phyloP scores from a whole-genome alignment of 2,797 vertebrate species.

The Argya squamiceps region DNA sequence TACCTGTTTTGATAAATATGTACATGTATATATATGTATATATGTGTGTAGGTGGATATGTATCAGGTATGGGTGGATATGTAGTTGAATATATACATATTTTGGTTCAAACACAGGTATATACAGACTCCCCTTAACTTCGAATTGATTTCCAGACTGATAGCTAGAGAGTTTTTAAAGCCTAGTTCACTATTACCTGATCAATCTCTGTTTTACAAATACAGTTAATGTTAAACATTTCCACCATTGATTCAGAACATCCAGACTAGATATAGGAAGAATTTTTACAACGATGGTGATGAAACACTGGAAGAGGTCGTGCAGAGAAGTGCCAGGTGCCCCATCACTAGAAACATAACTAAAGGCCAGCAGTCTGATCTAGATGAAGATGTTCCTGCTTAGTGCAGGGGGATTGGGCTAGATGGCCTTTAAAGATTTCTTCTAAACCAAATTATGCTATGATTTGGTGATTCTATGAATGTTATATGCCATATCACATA shows the following conservation, averaged over 20 bases:
- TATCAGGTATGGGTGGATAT: not conserved
- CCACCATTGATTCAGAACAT: not conserved
- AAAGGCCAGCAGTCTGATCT: not conserved
- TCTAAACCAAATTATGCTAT: not conserved
- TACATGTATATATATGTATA: not conserved
- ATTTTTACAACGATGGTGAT: not conserved
- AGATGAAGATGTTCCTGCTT: not conserved
- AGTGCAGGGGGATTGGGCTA: not conserved
- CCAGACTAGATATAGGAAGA: not conserved
- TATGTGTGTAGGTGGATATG: not conserved
- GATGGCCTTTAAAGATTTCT: not conserved
- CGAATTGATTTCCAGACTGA: not conserved
- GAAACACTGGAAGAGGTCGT: not conserved
- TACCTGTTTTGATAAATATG: not conserved
- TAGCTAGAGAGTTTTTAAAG: not conserved
- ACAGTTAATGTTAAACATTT: not conserved
- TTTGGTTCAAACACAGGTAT: not conserved
- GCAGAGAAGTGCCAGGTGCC: too few species aligned
- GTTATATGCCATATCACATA: not conserved
- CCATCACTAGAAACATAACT: not conserved
- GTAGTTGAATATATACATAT: not conserved
- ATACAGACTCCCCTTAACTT: not conserved
- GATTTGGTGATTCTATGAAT: not conserved
- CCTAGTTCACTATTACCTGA: not conserved
- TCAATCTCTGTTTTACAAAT: not conserved